These are phyloP conservation scores for Stratiomys singularior DNA, from an alignment of 2,888 invertebrate genomes.

Conservation along the genomic window DNA sequence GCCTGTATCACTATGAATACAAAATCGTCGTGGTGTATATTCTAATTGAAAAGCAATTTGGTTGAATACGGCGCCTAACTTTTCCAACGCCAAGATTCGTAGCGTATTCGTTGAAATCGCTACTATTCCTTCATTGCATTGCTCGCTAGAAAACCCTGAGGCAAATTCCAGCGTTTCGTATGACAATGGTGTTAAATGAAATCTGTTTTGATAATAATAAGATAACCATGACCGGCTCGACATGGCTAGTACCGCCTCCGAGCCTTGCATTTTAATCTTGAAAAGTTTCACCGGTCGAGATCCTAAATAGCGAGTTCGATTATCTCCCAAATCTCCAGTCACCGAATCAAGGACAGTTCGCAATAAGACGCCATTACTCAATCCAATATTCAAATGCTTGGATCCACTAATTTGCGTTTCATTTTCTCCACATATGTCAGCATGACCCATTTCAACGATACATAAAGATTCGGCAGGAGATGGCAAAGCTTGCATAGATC, in stretches of 20 bases:
- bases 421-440: constrained; percentile 69
- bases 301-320: constrained; percentile 95
- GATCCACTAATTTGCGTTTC: constrained; percentile 73
- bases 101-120: constrained; percentile 98
- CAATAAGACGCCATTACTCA: constrained; percentile 95
- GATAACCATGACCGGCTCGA: constrained; percentile 98
- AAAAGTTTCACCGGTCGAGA: constrained; percentile 96
- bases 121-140: constrained; percentile 99
- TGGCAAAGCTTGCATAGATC: constrained; percentile 96
- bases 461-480: constrained; percentile 96
- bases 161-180: constrained; percentile 98
- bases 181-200: constrained; percentile 93
- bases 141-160: constrained; percentile 95
- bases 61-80: constrained; percentile 98
- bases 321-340: constrained; percentile 96
- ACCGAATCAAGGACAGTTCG: constrained; percentile 95
- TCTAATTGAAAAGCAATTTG: constrained; percentile 93
- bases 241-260: constrained; percentile 97
- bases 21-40: constrained; percentile 95
- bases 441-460: constrained; percentile 91
- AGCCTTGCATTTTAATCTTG: constrained; percentile 93
- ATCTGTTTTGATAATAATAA: constrained; percentile 97
- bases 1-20: constrained; percentile 90
- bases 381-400: constrained; percentile 94
- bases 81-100: constrained; percentile 96